phyloP scores from a whole-genome alignment of 2,113 vertebrate species.

The Myrmecophaga tridactyla region DNA sequence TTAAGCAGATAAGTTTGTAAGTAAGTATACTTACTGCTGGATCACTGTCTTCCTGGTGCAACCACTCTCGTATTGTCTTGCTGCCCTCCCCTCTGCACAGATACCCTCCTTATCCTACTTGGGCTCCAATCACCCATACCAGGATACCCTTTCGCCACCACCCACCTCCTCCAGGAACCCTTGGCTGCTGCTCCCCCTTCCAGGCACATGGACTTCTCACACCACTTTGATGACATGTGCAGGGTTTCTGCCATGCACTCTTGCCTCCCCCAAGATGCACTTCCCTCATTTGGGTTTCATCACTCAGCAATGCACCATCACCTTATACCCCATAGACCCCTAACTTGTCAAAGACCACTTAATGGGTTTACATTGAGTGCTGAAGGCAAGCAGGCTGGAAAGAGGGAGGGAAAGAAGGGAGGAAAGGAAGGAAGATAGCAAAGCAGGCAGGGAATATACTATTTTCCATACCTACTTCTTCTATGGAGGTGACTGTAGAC shows the following conservation, averaged over 20 bases:
- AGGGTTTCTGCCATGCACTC: background rate
- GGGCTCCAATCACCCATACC: background rate
- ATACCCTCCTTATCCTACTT: fast-evolving
- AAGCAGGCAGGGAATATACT: background rate
- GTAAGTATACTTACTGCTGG: background rate
- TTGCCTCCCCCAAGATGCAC: background rate
- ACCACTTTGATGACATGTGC: background rate
- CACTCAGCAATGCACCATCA: background rate
- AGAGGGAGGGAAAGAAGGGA: background rate
- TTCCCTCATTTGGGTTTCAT: background rate
- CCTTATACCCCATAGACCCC: background rate
- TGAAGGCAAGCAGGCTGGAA: too few species aligned
- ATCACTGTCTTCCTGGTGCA: background rate
- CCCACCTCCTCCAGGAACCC: too few species aligned
- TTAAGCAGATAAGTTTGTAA: too few species aligned
- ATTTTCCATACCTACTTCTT: background rate
- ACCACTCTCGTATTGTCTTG: background rate
- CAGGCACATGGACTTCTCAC: background rate
- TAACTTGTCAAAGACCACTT: background rate
- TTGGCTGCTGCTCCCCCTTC: background rate
- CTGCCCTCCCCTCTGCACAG: background rate
- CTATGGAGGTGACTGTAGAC: background rate
- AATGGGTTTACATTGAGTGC: background rate
- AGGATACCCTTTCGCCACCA: background rate
- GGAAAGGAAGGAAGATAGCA: background rate